phyloP scores from a whole-genome alignment of 1,140 invertebrate species.

The Aphelenchoides avenae region DNA sequence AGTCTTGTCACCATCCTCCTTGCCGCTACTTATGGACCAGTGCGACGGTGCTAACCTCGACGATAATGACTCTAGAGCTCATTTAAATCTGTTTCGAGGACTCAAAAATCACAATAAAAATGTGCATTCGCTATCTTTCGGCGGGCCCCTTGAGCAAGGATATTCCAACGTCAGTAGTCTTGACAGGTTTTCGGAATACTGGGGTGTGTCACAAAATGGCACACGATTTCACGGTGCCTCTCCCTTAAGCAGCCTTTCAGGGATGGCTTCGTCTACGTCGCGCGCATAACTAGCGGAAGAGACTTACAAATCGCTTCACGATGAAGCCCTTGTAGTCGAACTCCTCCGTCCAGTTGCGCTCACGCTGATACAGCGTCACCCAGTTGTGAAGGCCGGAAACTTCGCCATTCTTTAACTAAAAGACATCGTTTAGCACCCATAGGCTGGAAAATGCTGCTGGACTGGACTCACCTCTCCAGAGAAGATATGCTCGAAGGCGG shows the following conservation, averaged over 20 bases:
- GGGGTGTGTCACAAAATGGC: neutral
- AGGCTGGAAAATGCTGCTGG: neutral
- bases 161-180: too few relatives aligned
- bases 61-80: too few relatives aligned
- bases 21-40: too few relatives aligned
- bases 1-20: too few relatives aligned
- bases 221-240: neutral
- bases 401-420: too few relatives aligned
- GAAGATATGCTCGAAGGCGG: slow-evolving; percentile 77
- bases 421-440: neutral
- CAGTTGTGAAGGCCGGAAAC: slow-evolving; percentile 76
- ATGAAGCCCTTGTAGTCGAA: slow-evolving; percentile 73
- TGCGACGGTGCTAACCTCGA: too few relatives aligned
- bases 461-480: slow-evolving; percentile 65
- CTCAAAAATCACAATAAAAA: slow-evolving; percentile 3
- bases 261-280: too few relatives aligned
- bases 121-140: neutral
- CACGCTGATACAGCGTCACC: slow-evolving; percentile 75
- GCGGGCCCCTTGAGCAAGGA: neutral
- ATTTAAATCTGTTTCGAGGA: too few relatives aligned
- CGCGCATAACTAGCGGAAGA: too few relatives aligned
- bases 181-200: too few relatives aligned
- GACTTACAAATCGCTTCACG: slow-evolving; percentile 16
- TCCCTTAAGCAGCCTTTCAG: slow-evolving; percentile 13
- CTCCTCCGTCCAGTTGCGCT: slow-evolving; percentile 63